Percentiles rank a stretch among this genome's conserved stretches.
Conservation (phyloP, 23 tunicate genomes). For the Styela clava region DNA sequence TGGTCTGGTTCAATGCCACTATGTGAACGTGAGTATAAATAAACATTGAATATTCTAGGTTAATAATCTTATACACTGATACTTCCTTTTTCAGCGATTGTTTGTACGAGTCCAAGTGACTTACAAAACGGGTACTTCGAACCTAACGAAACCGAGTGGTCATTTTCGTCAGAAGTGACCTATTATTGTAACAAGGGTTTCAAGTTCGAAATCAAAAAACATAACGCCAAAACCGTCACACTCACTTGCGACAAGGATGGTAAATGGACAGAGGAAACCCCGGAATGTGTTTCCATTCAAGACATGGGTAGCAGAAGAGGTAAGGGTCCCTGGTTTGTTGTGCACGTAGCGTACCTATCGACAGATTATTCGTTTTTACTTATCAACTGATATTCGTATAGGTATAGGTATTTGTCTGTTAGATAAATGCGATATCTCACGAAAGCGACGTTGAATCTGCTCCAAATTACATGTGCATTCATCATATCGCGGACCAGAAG, state of each 20-base stretch:
- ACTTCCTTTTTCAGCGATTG: background rate
- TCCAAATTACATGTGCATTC: no score
- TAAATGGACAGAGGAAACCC: background rate
- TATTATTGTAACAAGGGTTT: background rate
- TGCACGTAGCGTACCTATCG: no score
- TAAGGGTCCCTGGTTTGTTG: no score
- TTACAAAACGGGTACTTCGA: background rate
- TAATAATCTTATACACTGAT: no score
- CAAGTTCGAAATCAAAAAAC: background rate
- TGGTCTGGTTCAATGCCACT: slow-evolving; percentile 2
- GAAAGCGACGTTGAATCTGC: no score
- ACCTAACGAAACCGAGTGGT: background rate
- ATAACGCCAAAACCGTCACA: background rate
- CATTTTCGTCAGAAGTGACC: background rate
- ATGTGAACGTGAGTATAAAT: background rate
- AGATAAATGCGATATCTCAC: no score
- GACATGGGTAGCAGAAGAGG: no score
- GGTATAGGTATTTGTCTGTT: no score
- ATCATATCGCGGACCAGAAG: no score
- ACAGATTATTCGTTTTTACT: no score
- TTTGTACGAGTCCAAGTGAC: background rate
- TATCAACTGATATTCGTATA: no score
- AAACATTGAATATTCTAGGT: no score
- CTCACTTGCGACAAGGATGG: background rate
- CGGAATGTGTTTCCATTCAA: background rate